A percentile compares a stretch with the other conserved stretches of the same genome.
Conservation (phyloP, 1,140 invertebrate genomes). For the Rhopalosiphum maidis region DNA sequence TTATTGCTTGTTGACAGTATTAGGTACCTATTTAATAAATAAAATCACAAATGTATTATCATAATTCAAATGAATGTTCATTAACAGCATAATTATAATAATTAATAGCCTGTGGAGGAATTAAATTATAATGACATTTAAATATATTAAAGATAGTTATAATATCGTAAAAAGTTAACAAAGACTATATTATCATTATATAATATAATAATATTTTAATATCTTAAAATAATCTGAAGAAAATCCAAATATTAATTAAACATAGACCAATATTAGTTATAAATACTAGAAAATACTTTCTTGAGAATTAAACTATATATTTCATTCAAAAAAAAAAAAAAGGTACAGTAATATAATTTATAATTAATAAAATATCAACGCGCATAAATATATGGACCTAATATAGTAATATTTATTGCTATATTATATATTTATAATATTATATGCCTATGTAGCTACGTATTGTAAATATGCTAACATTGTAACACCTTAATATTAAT, state of each 20-base stretch:
- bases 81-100: background rate
- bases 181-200: background rate
- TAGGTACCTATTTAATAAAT: background rate
- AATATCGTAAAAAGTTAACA: background rate
- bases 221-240: background rate
- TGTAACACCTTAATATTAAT: background rate
- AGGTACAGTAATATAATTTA: background rate
- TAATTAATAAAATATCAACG: background rate
- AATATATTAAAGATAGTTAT: background rate
- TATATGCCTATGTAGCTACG: background rate
- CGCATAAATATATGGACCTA: background rate
- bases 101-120: background rate
- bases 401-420: background rate
- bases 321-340: background rate
- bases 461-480: background rate
- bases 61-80: background rate
- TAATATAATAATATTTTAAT: background rate
- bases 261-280: background rate
- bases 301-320: background rate
- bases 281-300: background rate
- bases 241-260: background rate
- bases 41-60: background rate
- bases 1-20: background rate
- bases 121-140: background rate
- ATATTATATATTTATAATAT: background rate